Base-by-base conservation (phyloP, 2,113 vertebrate genomes). In the Grantiella picta region DNA sequence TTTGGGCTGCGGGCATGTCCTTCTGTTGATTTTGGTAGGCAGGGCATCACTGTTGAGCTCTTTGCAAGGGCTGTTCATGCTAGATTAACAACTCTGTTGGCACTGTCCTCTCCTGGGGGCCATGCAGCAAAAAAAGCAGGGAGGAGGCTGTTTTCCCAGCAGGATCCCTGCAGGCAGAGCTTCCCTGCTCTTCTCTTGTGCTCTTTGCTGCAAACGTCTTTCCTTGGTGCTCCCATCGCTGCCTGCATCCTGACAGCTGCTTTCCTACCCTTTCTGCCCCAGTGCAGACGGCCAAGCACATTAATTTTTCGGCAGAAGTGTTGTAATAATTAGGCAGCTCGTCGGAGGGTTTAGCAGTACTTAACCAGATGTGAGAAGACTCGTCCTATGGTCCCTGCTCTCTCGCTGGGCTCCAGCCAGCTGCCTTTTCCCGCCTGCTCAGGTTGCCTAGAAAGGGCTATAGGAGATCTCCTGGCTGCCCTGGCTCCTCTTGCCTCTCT, bases 351-450 rank as follows among this genome's bases (percentile, higher is more conserved):
- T 98, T 97, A 79, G 97, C 97, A 98, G 98, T 98, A 98, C 98
- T 99, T 98, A 99, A 98, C 98, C 99, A 99, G 99, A 99, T 99
- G 99, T 99, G 99, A 98, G 98, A 98, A 98, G 98, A 96, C 98
- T 97, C 95, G 95, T 98, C 98, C 97, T 98, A 93, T 96, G 94
- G 98, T 98, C 97, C 97, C 95, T 2, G 63, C 95, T 95, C 92
- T 92, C 91, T 94, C 20, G 7, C 96, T 96, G 97, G 96, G 97
- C 89, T 94, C 87, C 60, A 72, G 97, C 98, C 97, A 97, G 96
- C 96, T 97, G 95, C 94, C 96, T 96, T 96, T 94, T 97, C 87
- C 90, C 84, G 89, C 94, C 96, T 96, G 95, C 86, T 96, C 92
- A 89, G 44, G 73, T 91, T 97, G 96, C 97, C 82, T 61, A 72